phyloP scores from a whole-genome alignment of 2,113 vertebrate genomes.

The Channa maculata region DNA sequence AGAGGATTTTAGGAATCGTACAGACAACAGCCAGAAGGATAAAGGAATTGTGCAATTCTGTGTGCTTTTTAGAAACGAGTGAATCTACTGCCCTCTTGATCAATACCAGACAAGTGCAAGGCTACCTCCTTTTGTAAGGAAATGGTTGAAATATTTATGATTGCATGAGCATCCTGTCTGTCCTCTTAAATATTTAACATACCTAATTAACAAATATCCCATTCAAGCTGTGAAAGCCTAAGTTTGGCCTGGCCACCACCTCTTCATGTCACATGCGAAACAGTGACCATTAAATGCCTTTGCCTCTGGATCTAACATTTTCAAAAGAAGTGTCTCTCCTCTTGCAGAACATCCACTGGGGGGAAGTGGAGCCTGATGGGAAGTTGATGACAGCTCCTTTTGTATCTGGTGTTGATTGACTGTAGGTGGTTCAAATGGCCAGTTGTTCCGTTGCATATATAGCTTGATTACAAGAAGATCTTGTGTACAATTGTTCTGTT shows the following conservation, averaged over 20 bases:
- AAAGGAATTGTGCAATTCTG: not conserved
- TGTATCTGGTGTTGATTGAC: conserved; percentile 47
- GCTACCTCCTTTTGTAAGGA: conserved; percentile 58
- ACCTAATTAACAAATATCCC: conserved; percentile 78
- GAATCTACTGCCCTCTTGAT: conserved; percentile 61
- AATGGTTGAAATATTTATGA: conserved; percentile 78
- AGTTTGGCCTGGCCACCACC: conserved; percentile 23
- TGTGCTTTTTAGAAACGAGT: conserved; percentile 15
- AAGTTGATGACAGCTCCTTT: conserved; percentile 70
- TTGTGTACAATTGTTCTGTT: conserved; percentile 25
- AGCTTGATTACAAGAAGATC: conserved; percentile 29
- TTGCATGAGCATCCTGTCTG: conserved; percentile 68
- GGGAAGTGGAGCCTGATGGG: conserved; percentile 65
- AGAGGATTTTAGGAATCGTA: not conserved
- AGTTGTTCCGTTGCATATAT: conserved; percentile 32
- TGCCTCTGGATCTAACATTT: conserved; percentile 58
- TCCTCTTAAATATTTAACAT: conserved; percentile 82
- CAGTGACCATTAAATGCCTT: conserved; percentile 74
- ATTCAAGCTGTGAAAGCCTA: conserved; percentile 39
- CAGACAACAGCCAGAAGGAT: not conserved
- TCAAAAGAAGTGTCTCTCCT: conserved; percentile 59
- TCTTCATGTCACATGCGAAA: conserved; percentile 54
- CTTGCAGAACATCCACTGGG: conserved; percentile 60
- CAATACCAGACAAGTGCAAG: conserved; percentile 65
- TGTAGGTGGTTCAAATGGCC: conserved; percentile 48